Conservation (phyloP, 2,888 invertebrate species). For the Nezara viridula region DNA sequence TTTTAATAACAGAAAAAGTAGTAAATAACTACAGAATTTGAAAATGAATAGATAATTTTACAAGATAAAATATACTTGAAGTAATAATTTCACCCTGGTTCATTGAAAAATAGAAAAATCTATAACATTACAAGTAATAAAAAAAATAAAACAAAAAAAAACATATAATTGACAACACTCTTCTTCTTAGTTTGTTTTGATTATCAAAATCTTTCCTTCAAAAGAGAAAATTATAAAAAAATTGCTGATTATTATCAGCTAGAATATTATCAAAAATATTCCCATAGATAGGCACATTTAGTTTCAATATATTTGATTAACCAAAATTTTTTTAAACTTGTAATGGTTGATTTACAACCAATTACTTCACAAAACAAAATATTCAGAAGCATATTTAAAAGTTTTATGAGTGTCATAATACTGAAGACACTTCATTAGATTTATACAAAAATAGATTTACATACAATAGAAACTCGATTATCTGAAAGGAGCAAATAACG, state of each 20-base stretch:
- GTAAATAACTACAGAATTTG: neutral
- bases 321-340: neutral
- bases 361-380: conserved; percentile 39
- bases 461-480: conserved; percentile 12
- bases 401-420: conserved; percentile 21
- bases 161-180: neutral
- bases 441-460: conserved; percentile 36
- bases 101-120: neutral
- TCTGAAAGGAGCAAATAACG: neutral
- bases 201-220: conserved; percentile 37
- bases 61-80: neutral
- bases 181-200: neutral
- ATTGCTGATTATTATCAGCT: neutral
- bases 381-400: neutral
- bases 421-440: neutral
- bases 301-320: neutral
- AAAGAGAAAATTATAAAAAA: neutral
- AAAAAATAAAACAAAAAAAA: too few species aligned
- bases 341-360: neutral
- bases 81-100: neutral
- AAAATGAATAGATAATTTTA: neutral
- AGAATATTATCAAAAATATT: conserved; percentile 2
- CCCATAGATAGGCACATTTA: conserved; percentile 5
- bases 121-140: neutral
- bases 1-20: neutral